Conservation (phyloP, 2,888 invertebrate species). For the Timandra comae region DNA sequence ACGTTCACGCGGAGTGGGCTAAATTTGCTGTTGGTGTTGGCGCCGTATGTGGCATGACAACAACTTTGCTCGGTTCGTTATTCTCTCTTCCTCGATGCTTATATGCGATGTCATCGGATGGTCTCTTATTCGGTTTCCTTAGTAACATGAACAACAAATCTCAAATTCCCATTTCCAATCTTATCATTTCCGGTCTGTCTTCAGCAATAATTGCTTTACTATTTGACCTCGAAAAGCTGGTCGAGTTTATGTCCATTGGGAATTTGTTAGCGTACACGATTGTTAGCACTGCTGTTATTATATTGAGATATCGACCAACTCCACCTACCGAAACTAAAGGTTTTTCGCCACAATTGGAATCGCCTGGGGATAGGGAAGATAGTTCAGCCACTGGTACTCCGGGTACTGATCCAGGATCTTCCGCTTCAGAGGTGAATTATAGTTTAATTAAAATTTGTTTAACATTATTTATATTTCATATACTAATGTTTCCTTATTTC, state of each 20-base stretch:
- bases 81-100: constrained; percentile 91
- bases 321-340: constrained; percentile 66
- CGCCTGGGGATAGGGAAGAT: constrained; percentile 76
- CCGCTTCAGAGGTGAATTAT: constrained; percentile 77
- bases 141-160: constrained; percentile 87
- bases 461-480: too few relatives aligned
- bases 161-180: constrained; percentile 86
- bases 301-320: constrained; percentile 85
- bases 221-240: constrained; percentile 91
- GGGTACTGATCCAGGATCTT: constrained; percentile 77
- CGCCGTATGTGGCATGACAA: constrained; percentile 94
- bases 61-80: constrained; percentile 89
- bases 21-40: constrained; percentile 90
- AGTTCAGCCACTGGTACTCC: constrained; percentile 80
- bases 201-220: constrained; percentile 88
- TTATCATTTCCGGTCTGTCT: constrained; percentile 84
- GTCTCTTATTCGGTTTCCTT: constrained; percentile 87
- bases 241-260: constrained; percentile 96
- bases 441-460: constrained; percentile 12
- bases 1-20: constrained; percentile 87
- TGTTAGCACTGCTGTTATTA: constrained; percentile 92
- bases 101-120: constrained; percentile 94
- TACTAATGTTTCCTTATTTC: too few relatives aligned
- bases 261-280: constrained; percentile 93
- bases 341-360: constrained; percentile 70